Evolutionary conservation across 2,888 invertebrate genomes (phyloP).

Genomic region (Pemphredon lugubris): DNA sequence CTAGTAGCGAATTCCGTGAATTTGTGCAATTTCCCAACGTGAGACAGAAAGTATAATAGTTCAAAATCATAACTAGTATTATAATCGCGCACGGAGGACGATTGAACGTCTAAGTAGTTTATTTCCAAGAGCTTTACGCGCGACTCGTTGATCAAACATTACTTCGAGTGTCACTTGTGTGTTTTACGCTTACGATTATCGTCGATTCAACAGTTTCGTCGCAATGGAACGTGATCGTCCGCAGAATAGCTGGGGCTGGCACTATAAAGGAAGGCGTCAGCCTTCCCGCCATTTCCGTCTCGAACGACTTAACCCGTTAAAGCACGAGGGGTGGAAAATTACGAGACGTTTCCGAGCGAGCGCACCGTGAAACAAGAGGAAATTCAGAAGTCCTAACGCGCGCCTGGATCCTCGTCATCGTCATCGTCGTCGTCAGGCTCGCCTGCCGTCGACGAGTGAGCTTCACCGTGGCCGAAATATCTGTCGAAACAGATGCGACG

Average conservation of each 20-base stretch:
- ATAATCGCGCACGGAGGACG: no score
- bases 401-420: constrained; percentile 34
- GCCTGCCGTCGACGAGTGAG: background rate
- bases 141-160: constrained; percentile 22
- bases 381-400: constrained; percentile 44
- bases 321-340: constrained; percentile 48
- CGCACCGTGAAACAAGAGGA: constrained; percentile 33
- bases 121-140: background rate
- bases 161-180: background rate
- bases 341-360: constrained; percentile 50
- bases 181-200: constrained; percentile 29
- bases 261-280: constrained; percentile 22
- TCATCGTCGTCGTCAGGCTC: constrained; percentile 6
- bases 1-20: no score
- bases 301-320: constrained; percentile 49
- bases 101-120: no score
- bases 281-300: constrained; percentile 31
- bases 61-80: no score
- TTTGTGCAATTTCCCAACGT: no score
- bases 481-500: background rate
- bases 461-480: constrained; percentile 16
- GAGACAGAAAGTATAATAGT: no score
- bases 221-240: constrained; percentile 41
- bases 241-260: constrained; percentile 8
- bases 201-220: constrained; percentile 42